A percentile compares a stretch with the other conserved stretches of the same genome.
Evolutionary conservation across 2,113 vertebrate species (phyloP).

Genomic region (Perognathus longimembris): DNA sequence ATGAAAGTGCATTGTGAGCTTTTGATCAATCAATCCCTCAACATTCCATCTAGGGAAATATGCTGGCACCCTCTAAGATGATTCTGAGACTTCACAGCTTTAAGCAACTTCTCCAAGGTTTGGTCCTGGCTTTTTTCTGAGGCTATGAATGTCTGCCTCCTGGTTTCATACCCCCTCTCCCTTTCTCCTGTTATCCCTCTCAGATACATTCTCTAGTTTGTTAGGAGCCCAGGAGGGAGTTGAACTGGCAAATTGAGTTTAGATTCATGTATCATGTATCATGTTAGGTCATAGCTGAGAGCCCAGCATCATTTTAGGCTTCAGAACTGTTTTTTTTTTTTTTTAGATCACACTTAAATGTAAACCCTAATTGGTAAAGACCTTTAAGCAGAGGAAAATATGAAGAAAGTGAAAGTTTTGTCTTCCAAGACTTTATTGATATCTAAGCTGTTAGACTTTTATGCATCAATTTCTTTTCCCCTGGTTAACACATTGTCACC

Average conservation of each 20-base stretch:
- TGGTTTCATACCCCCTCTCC: neutral
- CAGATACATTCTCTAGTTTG: neutral
- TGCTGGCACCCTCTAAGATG: neutral
- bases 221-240: fast-evolving
- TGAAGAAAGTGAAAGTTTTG: neutral
- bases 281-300: neutral
- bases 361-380: neutral
- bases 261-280: neutral
- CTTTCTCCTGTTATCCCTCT: neutral
- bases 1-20: neutral
- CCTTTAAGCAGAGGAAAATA: slow-evolving; percentile 16
- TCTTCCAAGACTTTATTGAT: neutral
- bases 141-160: neutral
- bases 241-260: neutral
- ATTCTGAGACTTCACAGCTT: neutral
- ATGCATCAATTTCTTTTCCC: neutral
- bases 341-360: neutral
- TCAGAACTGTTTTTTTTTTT: slow-evolving; percentile 29
- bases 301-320: neutral
- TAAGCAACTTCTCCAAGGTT: neutral
- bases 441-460: neutral
- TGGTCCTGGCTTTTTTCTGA: neutral
- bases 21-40: neutral
- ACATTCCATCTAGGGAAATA: neutral
- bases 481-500: neutral